These are phyloP conservation scores for Gavia stellata DNA, from an alignment of 2,113 vertebrate genomes.

Conservation along the genomic window DNA sequence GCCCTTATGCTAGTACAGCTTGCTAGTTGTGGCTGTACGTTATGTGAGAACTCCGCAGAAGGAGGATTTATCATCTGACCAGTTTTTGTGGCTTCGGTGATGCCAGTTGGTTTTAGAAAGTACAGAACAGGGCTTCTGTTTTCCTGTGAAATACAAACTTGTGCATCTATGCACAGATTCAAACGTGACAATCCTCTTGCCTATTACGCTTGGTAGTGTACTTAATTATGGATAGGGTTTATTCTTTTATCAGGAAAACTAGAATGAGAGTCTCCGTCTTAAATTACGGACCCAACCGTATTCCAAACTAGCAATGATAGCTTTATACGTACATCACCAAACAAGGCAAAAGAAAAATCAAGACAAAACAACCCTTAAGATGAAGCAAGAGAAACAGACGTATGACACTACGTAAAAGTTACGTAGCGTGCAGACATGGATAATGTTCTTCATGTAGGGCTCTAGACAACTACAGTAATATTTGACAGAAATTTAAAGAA, in stretches of 20 bases:
- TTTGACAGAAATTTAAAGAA: not conserved
- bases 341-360: not conserved
- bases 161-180: not conserved
- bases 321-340: not conserved
- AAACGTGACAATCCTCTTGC: not conserved
- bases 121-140: not conserved
- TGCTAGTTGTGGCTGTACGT: not conserved
- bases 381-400: not conserved
- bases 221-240: not conserved
- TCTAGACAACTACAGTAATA: not conserved
- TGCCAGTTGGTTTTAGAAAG: not conserved
- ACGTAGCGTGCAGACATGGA: not conserved
- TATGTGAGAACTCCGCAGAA: not conserved
- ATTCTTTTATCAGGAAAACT: not conserved
- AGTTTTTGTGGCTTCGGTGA: not conserved
- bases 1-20: not conserved
- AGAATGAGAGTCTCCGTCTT: not conserved
- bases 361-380: not conserved
- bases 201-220: not conserved
- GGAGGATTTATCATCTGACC: not conserved
- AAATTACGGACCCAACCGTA: rapidly evolving
- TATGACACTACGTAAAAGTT: too few relatives aligned
- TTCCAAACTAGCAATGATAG: not conserved
- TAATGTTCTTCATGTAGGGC: not conserved
- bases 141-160: not conserved